A percentile compares a stretch with the other conserved stretches of the same genome.
phyloP scores from a whole-genome alignment of 2,113 vertebrate species.

The Plecotus auritus region DNA sequence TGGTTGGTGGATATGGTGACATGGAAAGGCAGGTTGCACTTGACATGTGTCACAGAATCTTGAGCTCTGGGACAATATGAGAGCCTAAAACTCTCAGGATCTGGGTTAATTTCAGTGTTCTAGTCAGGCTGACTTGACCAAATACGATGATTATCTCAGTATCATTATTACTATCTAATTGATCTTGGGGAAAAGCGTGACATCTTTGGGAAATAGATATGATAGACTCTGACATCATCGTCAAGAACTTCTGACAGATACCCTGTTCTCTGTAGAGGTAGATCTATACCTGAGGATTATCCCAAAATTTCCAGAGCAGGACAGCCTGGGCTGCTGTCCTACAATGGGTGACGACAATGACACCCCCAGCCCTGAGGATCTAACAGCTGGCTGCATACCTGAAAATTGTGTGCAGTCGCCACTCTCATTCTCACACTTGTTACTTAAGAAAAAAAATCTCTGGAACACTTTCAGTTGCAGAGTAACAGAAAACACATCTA shows the following conservation, averaged over 20 bases:
- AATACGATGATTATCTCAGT: neutral
- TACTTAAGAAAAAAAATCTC: neutral
- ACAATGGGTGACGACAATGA: rapidly evolving
- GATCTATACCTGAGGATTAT: neutral
- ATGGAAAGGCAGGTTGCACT: neutral
- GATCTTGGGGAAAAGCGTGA: neutral
- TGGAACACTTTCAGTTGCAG: neutral
- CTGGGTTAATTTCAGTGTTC: neutral
- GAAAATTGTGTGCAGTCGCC: neutral
- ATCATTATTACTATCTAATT: neutral
- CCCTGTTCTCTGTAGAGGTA: neutral
- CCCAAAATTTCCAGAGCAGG: neutral
- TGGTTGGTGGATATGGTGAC: neutral
- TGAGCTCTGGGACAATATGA: neutral
- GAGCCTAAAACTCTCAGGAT: neutral
- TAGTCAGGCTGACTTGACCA: neutral
- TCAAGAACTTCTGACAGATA: neutral
- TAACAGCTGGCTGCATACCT: neutral
- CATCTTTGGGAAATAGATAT: neutral
- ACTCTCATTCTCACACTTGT: neutral
- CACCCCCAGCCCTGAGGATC: neutral
- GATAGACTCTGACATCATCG: neutral
- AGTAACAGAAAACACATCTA: neutral
- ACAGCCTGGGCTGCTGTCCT: neutral
- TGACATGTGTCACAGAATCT: neutral